Percentiles rank a stretch among this genome's conserved stretches.
These are phyloP conservation scores for Heliconius hewitsoni DNA, from an alignment of 1,140 invertebrate genomes.

Conservation along the genomic window DNA sequence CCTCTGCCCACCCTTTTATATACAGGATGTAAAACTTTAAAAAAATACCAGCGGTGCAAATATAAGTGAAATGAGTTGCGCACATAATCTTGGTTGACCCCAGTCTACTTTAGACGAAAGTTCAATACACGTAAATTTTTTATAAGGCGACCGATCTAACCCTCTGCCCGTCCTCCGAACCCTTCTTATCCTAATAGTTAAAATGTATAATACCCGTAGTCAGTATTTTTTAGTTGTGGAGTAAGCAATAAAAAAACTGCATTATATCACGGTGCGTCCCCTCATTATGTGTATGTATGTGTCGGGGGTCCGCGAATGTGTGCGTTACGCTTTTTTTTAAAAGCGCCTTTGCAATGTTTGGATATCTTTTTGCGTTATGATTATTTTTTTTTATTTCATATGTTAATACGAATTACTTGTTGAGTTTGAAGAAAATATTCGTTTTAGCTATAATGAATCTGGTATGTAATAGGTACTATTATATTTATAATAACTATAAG, in stretches of 20 bases:
- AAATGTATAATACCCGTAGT: constrained; percentile 73
- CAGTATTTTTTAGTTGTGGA: constrained; percentile 76
- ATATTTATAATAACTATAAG: too few relatives aligned
- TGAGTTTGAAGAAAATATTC: neutral
- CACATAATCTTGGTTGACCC: constrained; percentile 47
- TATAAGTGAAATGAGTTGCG: neutral
- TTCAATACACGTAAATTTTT: constrained; percentile 72
- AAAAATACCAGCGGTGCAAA: too few relatives aligned
- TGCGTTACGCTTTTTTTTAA: constrained; percentile 50
- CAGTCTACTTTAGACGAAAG: constrained; percentile 51
- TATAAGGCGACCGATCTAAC: constrained; percentile 64
- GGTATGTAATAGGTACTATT: too few relatives aligned
- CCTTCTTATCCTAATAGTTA: constrained; percentile 78
- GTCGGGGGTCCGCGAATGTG: constrained; percentile 59
- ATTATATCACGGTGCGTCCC: constrained; percentile 79
- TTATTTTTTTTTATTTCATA: neutral
- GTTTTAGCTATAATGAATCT: too few relatives aligned
- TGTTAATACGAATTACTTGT: neutral
- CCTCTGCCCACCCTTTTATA: too few relatives aligned
- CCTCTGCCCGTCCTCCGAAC: constrained; percentile 64
- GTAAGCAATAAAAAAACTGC: constrained; percentile 79
- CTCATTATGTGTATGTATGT: constrained; percentile 71
- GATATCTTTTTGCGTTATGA: neutral
- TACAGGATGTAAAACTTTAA: too few relatives aligned
- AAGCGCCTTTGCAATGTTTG: constrained; percentile 15